These are phyloP conservation scores for Acanthisitta chloris DNA, from an alignment of 2,113 vertebrate genomes.

Conservation along the genomic window DNA sequence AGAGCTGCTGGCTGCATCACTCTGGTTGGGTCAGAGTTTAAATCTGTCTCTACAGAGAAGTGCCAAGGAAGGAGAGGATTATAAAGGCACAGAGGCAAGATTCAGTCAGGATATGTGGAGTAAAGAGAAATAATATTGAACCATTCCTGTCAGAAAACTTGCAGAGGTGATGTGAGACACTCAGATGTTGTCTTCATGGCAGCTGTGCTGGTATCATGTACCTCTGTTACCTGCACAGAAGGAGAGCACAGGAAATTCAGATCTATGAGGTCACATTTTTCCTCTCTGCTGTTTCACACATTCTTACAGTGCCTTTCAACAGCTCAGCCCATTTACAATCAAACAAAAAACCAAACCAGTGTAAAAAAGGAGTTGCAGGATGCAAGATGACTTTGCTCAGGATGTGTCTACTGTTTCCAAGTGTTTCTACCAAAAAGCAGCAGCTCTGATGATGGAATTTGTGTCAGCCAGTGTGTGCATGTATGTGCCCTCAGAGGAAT, in stretches of 20 bases:
- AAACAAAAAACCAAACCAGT: neutral
- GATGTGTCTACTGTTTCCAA: neutral
- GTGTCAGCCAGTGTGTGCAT: neutral
- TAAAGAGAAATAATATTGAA: neutral
- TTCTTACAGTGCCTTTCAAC: neutral
- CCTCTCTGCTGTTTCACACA: neutral
- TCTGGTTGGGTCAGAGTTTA: neutral
- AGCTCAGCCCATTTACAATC: neutral
- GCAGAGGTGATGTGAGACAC: neutral
- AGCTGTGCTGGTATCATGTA: neutral
- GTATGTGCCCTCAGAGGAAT: neutral
- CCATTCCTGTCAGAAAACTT: neutral
- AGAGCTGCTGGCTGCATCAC: neutral
- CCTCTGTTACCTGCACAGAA: neutral
- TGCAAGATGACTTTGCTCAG: neutral
- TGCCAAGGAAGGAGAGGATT: neutral
- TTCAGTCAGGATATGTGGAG: neutral
- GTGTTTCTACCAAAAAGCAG: neutral
- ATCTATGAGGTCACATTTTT: neutral
- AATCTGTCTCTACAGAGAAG: neutral
- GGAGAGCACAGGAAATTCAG: neutral
- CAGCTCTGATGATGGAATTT: neutral
- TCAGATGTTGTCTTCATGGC: neutral
- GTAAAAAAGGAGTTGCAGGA: neutral
- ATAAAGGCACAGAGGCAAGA: neutral